Percentiles rank a stretch among this genome's conserved stretches.
phyloP scores from a whole-genome alignment of 2,888 invertebrate genomes.

The Acleris holmiana region DNA sequence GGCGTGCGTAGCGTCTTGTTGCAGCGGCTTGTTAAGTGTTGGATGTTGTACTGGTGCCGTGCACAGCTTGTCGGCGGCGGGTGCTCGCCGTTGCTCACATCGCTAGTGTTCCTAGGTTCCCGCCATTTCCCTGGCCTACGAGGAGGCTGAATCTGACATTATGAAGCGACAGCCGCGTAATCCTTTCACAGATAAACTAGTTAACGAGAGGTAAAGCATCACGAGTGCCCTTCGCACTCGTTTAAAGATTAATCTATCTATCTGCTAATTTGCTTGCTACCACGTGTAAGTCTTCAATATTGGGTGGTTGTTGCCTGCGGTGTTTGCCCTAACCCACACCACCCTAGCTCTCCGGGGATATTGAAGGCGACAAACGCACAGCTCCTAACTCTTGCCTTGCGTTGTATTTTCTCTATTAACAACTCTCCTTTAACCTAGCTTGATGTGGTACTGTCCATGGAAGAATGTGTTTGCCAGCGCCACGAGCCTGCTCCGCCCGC shows the following conservation, averaged over 20 bases:
- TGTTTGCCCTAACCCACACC: slow-evolving; percentile 64
- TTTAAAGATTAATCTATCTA: slow-evolving; percentile 75
- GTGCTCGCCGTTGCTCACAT: slow-evolving; percentile 66
- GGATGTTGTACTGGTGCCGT: slow-evolving; percentile 78
- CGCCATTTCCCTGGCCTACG: slow-evolving; percentile 99
- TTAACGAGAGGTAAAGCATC: slow-evolving; percentile 96
- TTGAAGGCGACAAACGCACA: slow-evolving; percentile 80
- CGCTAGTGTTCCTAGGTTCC: slow-evolving; percentile 92
- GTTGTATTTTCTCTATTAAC: slow-evolving; percentile 73
- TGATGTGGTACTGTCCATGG: slow-evolving; percentile 63
- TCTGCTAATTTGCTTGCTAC: slow-evolving; percentile 82
- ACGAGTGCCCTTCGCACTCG: slow-evolving; percentile 69
- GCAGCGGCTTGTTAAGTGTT: slow-evolving; percentile 66
- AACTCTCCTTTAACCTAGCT: slow-evolving; percentile 69
- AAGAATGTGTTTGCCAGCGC: slow-evolving; percentile 64
- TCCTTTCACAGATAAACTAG: slow-evolving; percentile 98
- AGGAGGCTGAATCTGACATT: slow-evolving; percentile 99
- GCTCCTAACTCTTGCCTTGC: slow-evolving; percentile 78
- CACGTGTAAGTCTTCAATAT: slow-evolving; percentile 79
- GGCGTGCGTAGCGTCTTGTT: slow-evolving; percentile 47
- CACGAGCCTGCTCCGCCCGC: slow-evolving; percentile 33
- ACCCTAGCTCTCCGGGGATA: slow-evolving; percentile 64
- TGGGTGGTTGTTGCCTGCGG: slow-evolving; percentile 80
- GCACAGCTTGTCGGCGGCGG: slow-evolving; percentile 62
- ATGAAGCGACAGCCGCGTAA: slow-evolving; percentile 99